A percentile compares a stretch with the other conserved stretches of the same genome.
Evolutionary conservation across 2,888 invertebrate species (phyloP).

Genomic region (Pammene aurita): DNA sequence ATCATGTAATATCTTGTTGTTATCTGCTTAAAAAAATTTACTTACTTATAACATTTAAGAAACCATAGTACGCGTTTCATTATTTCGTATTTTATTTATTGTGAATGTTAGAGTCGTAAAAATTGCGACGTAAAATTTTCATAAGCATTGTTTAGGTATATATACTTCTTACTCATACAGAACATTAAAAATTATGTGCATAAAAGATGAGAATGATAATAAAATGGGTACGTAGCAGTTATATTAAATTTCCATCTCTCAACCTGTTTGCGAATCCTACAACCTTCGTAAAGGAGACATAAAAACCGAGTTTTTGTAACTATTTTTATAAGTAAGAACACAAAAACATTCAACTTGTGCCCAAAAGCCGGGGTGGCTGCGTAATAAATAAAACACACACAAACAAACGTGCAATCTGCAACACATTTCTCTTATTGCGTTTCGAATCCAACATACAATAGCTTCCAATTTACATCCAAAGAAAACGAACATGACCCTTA

Average conservation of each 20-base stretch:
- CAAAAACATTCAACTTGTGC: slow-evolving; percentile 16
- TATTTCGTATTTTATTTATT: too few species aligned
- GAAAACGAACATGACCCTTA: background rate
- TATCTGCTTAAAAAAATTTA: too few species aligned
- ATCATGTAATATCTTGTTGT: too few species aligned
- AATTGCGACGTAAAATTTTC: too few species aligned
- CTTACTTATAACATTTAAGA: too few species aligned
- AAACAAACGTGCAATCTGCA: slow-evolving; percentile 37
- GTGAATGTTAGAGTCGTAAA: too few species aligned
- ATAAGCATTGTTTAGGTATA: background rate
- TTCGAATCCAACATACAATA: slow-evolving; percentile 40
- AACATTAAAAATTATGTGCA: background rate
- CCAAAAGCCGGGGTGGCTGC: slow-evolving; percentile 30
- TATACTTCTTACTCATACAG: background rate
- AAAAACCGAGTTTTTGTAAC: slow-evolving; percentile 20
- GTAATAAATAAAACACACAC: slow-evolving; percentile 40
- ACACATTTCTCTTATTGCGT: slow-evolving; percentile 43
- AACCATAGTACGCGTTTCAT: too few species aligned
- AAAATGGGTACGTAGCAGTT: background rate
- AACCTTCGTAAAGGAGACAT: slow-evolving; percentile 1
- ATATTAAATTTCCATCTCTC: slow-evolving; percentile 1
- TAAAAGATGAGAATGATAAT: background rate
- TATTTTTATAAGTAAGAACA: slow-evolving; percentile 17
- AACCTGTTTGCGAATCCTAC: background rate
- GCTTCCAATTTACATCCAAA: background rate